A percentile compares a stretch with the other conserved stretches of the same genome.
phyloP scores from a whole-genome alignment of 2,113 vertebrate genomes.

The Psittacara wagleri region DNA sequence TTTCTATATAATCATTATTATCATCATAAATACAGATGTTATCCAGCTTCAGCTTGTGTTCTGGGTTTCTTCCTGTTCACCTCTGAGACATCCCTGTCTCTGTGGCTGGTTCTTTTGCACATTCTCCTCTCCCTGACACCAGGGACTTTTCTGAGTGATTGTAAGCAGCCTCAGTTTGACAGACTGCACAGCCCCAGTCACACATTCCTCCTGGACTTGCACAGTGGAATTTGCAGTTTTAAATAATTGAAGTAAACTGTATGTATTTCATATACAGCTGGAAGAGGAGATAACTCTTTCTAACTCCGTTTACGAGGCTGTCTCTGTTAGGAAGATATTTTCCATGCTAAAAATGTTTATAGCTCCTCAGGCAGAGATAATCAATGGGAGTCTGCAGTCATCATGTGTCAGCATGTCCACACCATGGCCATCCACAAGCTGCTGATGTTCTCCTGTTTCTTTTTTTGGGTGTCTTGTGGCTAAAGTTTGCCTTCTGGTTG shows the following conservation, averaged over 20 bases:
- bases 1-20: constrained; percentile 47
- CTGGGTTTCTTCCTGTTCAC: constrained; percentile 38
- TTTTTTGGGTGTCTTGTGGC: background rate
- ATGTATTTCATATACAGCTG: constrained; percentile 15
- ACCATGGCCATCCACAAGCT: fast-evolving
- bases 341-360: constrained; percentile 33
- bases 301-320: background rate
- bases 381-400: background rate
- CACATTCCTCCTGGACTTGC: constrained; percentile 37
- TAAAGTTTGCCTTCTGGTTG: background rate
- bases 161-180: constrained; percentile 25
- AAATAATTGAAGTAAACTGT: constrained; percentile 23
- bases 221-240: constrained; percentile 30
- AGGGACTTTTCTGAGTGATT: constrained; percentile 17
- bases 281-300: constrained; percentile 31
- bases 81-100: constrained; percentile 8
- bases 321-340: constrained; percentile 2
- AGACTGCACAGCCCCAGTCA: constrained; percentile 24
- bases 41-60: background rate
- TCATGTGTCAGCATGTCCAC: background rate
- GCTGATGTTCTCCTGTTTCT: background rate
- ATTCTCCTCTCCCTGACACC: constrained; percentile 5
- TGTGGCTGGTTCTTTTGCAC: background rate
- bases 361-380: background rate
- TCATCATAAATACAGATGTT: constrained; percentile 55